These are phyloP conservation scores for Trialeurodes vaporariorum DNA, from an alignment of 1,140 invertebrate species.

Conservation along the genomic window DNA sequence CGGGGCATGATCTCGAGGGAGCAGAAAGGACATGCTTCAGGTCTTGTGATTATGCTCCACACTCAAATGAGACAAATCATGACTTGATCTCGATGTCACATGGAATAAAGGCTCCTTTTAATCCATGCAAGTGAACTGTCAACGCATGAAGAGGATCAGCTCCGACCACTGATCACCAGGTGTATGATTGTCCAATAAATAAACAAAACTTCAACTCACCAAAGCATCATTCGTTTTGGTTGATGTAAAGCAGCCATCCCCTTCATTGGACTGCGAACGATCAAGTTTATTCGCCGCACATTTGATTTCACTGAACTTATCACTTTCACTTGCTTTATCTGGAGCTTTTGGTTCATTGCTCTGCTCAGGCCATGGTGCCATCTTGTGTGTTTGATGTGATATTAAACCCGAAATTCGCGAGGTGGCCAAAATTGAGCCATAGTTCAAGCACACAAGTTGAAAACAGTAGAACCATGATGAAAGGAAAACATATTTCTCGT, in stretches of 20 bases:
- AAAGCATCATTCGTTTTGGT: neutral
- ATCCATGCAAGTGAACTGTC: no score
- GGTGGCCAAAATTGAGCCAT: neutral
- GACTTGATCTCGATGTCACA: no score
- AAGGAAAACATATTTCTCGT: neutral
- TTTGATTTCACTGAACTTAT: constrained; percentile 22
- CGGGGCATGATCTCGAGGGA: no score
- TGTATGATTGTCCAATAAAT: no score
- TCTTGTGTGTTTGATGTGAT: constrained; percentile 40
- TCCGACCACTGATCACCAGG: no score
- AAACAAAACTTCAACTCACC: no score
- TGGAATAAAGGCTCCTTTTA: no score
- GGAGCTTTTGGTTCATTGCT: constrained; percentile 54
- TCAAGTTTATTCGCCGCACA: neutral
- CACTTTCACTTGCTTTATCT: constrained; percentile 35
- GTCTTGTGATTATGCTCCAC: no score
- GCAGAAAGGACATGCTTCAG: no score
- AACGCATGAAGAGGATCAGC: no score
- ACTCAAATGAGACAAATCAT: no score
- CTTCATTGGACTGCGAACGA: neutral
- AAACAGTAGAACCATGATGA: neutral
- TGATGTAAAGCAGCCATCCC: neutral
- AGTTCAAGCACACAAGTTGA: neutral
- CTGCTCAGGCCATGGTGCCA: constrained; percentile 56
- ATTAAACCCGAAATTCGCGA: constrained; percentile 30